Conservation (phyloP, 2,888 invertebrate species). For the Sesia bembeciformis region DNA sequence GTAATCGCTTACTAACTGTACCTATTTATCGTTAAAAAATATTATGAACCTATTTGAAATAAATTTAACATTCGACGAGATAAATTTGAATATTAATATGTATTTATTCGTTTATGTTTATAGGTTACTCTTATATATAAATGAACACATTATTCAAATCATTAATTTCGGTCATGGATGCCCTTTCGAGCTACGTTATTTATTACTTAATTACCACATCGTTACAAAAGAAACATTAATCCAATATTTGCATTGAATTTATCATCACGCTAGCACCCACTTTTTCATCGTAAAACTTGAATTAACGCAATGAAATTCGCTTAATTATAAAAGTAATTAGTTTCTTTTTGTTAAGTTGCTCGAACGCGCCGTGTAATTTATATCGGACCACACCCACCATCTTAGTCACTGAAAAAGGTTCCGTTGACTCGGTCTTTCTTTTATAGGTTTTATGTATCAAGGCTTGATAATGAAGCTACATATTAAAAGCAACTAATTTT, state of each 20-base stretch:
- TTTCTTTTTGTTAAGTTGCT: conserved; percentile 18
- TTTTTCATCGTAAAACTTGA: conserved; percentile 39
- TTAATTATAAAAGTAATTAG: conserved; percentile 51
- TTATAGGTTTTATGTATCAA: neutral
- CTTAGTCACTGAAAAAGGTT: neutral
- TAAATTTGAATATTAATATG: too few relatives aligned
- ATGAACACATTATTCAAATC: neutral
- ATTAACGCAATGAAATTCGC: conserved; percentile 43
- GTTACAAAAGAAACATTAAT: conserved; percentile 10
- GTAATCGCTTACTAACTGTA: too few relatives aligned
- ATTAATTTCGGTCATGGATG: conserved; percentile 1
- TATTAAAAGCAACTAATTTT: too few relatives aligned
- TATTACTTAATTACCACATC: neutral
- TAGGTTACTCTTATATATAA: too few relatives aligned
- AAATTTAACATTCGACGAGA: too few relatives aligned
- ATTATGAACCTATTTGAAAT: too few relatives aligned
- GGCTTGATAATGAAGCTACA: too few relatives aligned
- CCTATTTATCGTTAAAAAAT: too few relatives aligned
- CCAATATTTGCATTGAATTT: conserved; percentile 44
- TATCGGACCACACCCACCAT: neutral
- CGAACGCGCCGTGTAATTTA: neutral
- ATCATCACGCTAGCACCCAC: conserved; percentile 49
- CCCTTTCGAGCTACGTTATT: neutral
- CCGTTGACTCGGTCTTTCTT: neutral
- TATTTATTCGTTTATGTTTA: too few relatives aligned